Evolutionary conservation across 2,797 vertebrate species (phyloP).

Genomic region (Sebastes minor): DNA sequence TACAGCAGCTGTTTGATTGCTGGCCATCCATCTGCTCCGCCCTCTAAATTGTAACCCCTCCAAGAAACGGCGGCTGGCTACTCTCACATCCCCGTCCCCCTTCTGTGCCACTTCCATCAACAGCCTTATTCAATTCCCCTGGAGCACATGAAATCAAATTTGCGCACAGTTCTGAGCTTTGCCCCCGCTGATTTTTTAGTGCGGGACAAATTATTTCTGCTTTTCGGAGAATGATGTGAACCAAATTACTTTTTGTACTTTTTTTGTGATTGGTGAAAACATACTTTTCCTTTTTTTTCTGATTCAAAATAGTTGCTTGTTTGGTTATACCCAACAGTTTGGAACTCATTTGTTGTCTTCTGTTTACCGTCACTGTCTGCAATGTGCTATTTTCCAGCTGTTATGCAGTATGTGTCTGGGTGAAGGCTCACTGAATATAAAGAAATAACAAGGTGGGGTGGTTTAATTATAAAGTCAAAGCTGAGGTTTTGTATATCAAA

Average conservation of each 20-base stretch:
- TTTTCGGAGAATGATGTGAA: conserved; percentile 39
- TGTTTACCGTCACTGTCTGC: neutral
- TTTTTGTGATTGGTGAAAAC: conserved; percentile 9
- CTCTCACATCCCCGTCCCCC: conserved; percentile 29
- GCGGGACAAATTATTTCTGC: conserved; percentile 37
- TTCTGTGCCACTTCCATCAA: conserved; percentile 58
- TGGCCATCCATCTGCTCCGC: conserved; percentile 71
- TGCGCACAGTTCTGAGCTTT: conserved; percentile 41
- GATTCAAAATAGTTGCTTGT: neutral
- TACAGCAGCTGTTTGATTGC: conserved; percentile 77
- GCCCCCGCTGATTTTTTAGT: conserved; percentile 53
- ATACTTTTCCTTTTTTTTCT: neutral
- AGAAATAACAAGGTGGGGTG: conserved; percentile 19
- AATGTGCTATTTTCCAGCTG: neutral
- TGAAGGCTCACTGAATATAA: neutral
- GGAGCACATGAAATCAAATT: conserved; percentile 58
- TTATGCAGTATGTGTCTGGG: neutral
- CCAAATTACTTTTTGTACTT: conserved; percentile 39
- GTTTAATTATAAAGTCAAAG: neutral
- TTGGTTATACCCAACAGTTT: conserved; percentile 4
- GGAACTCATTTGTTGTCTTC: conserved; percentile 12
- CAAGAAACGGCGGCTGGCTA: conserved; percentile 47
- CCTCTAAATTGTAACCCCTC: conserved; percentile 73
- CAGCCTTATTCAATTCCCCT: conserved; percentile 52
- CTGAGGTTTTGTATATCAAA: conserved; percentile 15